A percentile compares a stretch with the other conserved stretches of the same genome.
phyloP scores from a whole-genome alignment of 2,888 invertebrate species.

The Odontocolon sp. region DNA sequence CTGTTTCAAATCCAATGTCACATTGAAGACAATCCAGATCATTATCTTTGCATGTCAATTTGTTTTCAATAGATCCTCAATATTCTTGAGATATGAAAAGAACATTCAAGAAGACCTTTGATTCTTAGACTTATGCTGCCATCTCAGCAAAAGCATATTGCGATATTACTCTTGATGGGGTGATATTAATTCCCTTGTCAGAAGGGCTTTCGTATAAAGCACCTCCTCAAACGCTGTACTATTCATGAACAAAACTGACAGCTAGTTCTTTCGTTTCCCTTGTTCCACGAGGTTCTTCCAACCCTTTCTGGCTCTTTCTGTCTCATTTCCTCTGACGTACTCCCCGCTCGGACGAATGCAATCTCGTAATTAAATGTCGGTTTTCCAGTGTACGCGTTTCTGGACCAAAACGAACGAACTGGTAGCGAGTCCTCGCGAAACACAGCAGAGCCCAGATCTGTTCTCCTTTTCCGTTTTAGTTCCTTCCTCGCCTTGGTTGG shows the following conservation, averaged over 20 bases:
- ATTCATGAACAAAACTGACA: conserved; percentile 52
- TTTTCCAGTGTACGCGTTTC: conserved; percentile 51
- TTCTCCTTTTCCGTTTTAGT: conserved; percentile 27
- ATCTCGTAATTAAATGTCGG: conserved; percentile 61
- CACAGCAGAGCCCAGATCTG: not conserved
- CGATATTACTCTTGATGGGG: not conserved
- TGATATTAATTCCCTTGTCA: conserved; percentile 44
- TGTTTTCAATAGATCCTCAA: too few species aligned
- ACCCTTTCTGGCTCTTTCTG: not conserved
- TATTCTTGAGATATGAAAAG: too few species aligned
- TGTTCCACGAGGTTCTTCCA: not conserved
- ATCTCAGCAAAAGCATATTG: not conserved
- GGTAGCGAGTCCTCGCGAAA: conserved; percentile 3
- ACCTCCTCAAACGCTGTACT: conserved; percentile 10
- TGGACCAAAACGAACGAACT: conserved; percentile 34
- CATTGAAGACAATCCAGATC: too few species aligned
- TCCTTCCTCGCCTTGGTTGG: conserved; percentile 37
- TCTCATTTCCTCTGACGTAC: conserved; percentile 13
- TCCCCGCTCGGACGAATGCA: conserved; percentile 45
- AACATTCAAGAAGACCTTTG: too few species aligned
- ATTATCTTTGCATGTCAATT: too few species aligned
- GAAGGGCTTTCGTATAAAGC: conserved; percentile 46
- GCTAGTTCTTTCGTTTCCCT: conserved; percentile 22
- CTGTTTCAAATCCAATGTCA: too few species aligned
- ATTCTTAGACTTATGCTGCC: not conserved